Evolutionary conservation across 2,888 invertebrate species (phyloP), one percentile per base, ranked within the genome.

Genomic region (Tetragonisca angustula): DNA sequence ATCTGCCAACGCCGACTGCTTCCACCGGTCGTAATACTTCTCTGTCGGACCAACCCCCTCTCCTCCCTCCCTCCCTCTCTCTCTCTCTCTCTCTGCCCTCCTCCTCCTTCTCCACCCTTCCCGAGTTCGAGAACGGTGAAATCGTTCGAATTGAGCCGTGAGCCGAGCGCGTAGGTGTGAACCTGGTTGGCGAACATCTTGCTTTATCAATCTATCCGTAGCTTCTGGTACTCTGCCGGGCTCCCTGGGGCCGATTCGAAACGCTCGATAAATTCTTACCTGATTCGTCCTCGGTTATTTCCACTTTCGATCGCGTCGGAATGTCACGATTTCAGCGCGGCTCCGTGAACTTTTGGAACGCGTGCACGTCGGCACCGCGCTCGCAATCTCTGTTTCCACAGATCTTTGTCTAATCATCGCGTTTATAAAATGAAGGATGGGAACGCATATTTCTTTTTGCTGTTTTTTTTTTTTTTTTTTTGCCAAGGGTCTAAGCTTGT

Each of bases 151-250:
- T 84, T 79, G 65, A 88, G 83, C 76, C 71, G 76, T 85, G 81
- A 71, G 56, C 61, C 67, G 52, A 65, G 9, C 62, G 11, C 5
- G 21, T 11, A 27, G 19, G 11, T 4, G 19, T 4, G 75, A 84
- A 90, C 85, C 90, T 90, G 87, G 36, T 87, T 79, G 87, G 77
- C 69, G 76, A 70, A 76, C 67, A 76, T 83, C 79, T 54, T 61
- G 75, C 83, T 83, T 87, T 88, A 84, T 86, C 79, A 79, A 85
- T 85, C 73, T 77, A 74, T 77, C 74, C 49, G 68, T 74, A 84
- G 74, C 74, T 79, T 79, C 75, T 59, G 32, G 79, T 84, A 69
- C 73, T 76, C 84, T 84, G 68, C 61, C 54, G 50, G 50, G n/a
- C n/a, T 56, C 36, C 36, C 36, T 6, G 68, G 68, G 82, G 71